A percentile compares a stretch with the other conserved stretches of the same genome.
Conservation (phyloP, 2,797 vertebrate genomes). For the Bradypodion pumilum region DNA sequence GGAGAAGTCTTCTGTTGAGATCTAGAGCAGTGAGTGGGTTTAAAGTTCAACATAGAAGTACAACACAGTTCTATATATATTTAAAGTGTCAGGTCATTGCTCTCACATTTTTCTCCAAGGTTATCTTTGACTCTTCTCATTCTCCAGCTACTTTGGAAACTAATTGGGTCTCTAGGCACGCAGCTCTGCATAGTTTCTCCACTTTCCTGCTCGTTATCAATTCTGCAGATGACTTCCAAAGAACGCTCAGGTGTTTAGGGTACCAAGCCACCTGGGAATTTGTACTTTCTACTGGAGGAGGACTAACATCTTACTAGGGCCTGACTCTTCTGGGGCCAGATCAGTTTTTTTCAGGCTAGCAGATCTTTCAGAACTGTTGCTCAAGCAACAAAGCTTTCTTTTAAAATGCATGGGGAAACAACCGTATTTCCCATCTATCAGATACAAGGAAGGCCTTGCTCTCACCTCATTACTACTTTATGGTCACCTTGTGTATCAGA, state of each 20-base stretch:
- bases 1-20: conserved; percentile 19
- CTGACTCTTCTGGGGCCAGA: conserved; percentile 17
- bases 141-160: conserved; percentile 43
- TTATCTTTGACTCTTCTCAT: conserved; percentile 15
- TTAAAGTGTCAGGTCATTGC: conserved; percentile 24
- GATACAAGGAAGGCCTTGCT: background rate
- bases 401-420: background rate
- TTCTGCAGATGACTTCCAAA: conserved; percentile 37
- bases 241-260: conserved; percentile 38
- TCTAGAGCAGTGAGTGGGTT: conserved; percentile 24
- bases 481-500: background rate
- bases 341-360: conserved; percentile 22
- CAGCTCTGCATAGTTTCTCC: conserved; percentile 29
- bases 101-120: background rate
- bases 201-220: conserved; percentile 34
- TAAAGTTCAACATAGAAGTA: conserved; percentile 32
- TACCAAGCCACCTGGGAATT: conserved; percentile 31
- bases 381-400: background rate
- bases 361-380: background rate
- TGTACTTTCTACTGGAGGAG: conserved; percentile 24
- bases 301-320: conserved; percentile 10
- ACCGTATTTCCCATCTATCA: background rate
- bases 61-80: background rate
- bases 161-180: conserved; percentile 59
- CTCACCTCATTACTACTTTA: background rate